These are phyloP conservation scores for Schrankia costaestrigalis DNA, from an alignment of 2,888 invertebrate species.

Conservation along the genomic window DNA sequence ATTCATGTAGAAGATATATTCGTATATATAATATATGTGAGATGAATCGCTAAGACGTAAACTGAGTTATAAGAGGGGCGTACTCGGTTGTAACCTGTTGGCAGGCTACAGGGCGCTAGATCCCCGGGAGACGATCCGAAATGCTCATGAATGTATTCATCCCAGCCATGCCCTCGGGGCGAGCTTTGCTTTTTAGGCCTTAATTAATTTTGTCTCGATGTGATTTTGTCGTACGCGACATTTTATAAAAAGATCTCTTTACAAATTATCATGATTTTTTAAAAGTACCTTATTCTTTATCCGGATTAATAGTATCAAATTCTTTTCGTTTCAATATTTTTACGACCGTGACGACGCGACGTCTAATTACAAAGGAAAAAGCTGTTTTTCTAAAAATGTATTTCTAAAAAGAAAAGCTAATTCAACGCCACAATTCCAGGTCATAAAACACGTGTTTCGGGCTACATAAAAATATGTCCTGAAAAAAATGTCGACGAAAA, in stretches of 20 bases:
- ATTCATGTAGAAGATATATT: background rate
- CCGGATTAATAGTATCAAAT: no score
- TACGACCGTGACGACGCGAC: no score
- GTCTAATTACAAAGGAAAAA: no score
- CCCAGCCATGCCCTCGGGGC: constrained; percentile 19
- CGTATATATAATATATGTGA: constrained; percentile 3
- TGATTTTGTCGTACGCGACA: constrained; percentile 13
- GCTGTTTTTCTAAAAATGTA: no score
- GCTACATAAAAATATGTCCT: constrained; percentile 18
- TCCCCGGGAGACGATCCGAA: constrained; percentile 25
- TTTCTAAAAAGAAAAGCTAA: background rate
- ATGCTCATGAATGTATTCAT: constrained; percentile 36
- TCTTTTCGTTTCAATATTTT: no score
- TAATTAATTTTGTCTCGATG: constrained; percentile 28
- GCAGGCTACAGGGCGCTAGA: constrained; percentile 23
- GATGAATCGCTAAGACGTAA: constrained; percentile 22
- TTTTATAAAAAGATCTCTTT: no score
- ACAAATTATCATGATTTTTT: no score
- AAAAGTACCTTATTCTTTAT: no score
- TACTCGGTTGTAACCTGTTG: constrained; percentile 32
- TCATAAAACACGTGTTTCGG: constrained; percentile 20
- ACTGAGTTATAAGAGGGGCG: constrained; percentile 20
- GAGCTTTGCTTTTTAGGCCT: constrained; percentile 28
- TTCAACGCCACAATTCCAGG: constrained; percentile 4
- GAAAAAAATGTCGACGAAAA: constrained; percentile 11